Percentiles rank a stretch among this genome's conserved stretches.
These are phyloP conservation scores for Ligdia adustata DNA, from an alignment of 2,888 invertebrate species.

Conservation along the genomic window DNA sequence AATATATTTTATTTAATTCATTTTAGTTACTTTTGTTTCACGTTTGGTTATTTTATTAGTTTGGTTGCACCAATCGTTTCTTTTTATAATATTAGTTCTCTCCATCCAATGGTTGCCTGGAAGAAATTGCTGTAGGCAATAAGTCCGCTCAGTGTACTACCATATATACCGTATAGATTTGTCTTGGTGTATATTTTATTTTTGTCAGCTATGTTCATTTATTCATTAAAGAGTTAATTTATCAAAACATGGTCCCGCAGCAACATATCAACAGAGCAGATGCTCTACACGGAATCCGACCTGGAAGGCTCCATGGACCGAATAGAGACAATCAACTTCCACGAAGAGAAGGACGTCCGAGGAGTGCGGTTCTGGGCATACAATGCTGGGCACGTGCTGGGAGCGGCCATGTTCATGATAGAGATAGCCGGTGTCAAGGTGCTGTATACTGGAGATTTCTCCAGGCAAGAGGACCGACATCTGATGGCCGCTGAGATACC, in stretches of 20 bases:
- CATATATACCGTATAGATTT: too few species aligned
- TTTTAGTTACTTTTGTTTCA: too few species aligned
- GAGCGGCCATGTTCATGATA: conserved; percentile 99
- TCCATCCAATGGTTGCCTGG: too few species aligned
- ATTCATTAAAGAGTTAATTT: not conserved
- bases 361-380: conserved; percentile 99
- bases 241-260: conserved; percentile 66
- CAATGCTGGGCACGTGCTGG: conserved; percentile 99
- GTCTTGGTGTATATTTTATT: too few species aligned
- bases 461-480: conserved; percentile 99
- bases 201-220: too few species aligned
- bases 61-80: too few species aligned
- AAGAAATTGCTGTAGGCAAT: too few species aligned
- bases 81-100: too few species aligned
- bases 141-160: too few species aligned
- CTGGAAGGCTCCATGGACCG: conserved; percentile 99
- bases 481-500: conserved; percentile 99
- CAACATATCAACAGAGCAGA: conserved; percentile 98
- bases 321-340: conserved; percentile 99
- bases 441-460: conserved; percentile 99
- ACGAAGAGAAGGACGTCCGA: conserved; percentile 98
- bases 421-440: conserved; percentile 99
- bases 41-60: too few species aligned
- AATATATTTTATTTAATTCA: too few species aligned
- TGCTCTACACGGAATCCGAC: conserved; percentile 98